Evolutionary conservation across 1,140 invertebrate species (phyloP).

Genomic region (Eueides isabella): DNA sequence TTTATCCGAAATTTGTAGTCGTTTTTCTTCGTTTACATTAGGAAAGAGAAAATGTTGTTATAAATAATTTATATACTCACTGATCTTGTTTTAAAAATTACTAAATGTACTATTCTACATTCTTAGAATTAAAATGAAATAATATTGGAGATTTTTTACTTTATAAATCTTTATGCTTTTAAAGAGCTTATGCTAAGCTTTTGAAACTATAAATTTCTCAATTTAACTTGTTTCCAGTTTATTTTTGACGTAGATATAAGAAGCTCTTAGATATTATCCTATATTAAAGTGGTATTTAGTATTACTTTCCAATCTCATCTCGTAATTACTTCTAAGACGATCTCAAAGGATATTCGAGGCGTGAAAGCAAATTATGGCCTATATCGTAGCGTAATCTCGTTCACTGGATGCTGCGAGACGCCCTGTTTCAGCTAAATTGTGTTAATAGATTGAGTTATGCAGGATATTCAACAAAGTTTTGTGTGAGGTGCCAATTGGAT

Average conservation of each 20-base stretch:
- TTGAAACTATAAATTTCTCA: too few relatives aligned
- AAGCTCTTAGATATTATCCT: too few relatives aligned
- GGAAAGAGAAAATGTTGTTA: neutral
- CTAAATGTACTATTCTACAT: too few relatives aligned
- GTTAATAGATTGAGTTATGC: slow-evolving; percentile 18
- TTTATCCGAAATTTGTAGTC: neutral
- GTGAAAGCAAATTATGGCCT: slow-evolving; percentile 22
- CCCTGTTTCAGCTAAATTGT: slow-evolving; percentile 13
- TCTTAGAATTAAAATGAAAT: too few relatives aligned
- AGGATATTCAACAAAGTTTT: neutral
- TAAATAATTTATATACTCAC: too few relatives aligned
- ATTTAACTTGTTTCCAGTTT: too few relatives aligned
- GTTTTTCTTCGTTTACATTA: neutral
- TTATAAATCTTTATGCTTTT: too few relatives aligned
- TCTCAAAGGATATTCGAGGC: slow-evolving; percentile 17
- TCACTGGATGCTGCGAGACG: slow-evolving; percentile 14
- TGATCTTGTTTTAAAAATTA: too few relatives aligned
- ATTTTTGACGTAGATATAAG: too few relatives aligned
- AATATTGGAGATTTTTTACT: too few relatives aligned
- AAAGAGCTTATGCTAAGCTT: too few relatives aligned
- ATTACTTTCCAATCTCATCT: neutral
- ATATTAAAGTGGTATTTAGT: neutral
- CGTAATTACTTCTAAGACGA: slow-evolving; percentile 18
- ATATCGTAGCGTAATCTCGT: slow-evolving; percentile 25
- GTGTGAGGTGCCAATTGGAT: neutral